Evolutionary conservation across 2,113 vertebrate species (phyloP).

Genomic region (Ancistrus triradiatus): DNA sequence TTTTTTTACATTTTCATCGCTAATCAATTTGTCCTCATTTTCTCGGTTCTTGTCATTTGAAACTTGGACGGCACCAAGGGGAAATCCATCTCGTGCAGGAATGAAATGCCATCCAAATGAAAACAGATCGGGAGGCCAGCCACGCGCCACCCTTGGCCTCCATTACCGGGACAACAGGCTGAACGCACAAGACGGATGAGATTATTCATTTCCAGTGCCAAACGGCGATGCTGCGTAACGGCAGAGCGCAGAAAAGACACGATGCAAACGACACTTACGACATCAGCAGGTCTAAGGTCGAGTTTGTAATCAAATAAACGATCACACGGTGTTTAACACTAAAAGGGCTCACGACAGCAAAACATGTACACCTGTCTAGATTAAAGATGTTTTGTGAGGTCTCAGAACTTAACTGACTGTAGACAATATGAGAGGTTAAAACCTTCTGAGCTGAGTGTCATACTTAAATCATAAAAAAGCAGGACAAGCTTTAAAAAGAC

Average conservation of each 20-base stretch:
- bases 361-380: too few relatives aligned
- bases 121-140: conserved; percentile 63
- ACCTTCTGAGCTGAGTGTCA: too few relatives aligned
- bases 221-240: conserved; percentile 36
- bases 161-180: conserved; percentile 54
- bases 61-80: conserved; percentile 43
- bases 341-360: too few relatives aligned
- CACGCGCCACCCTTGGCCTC: conserved; percentile 59
- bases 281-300: too few relatives aligned
- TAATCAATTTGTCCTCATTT: conserved; percentile 76
- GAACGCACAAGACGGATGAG: conserved; percentile 64
- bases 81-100: conserved; percentile 62
- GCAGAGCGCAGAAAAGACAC: conserved; percentile 27
- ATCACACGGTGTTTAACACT: too few relatives aligned
- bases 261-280: conserved; percentile 37
- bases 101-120: conserved; percentile 74
- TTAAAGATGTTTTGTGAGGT: too few relatives aligned
- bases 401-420: too few relatives aligned
- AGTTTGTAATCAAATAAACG: too few relatives aligned
- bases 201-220: conserved; percentile 54
- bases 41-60: conserved; percentile 44
- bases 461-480: too few relatives aligned
- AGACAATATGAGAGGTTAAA: too few relatives aligned
- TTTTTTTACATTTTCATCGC: too few relatives aligned
- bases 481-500: too few relatives aligned